Evolutionary conservation across 2,888 invertebrate species (phyloP).

Genomic region (Hyles lineata): DNA sequence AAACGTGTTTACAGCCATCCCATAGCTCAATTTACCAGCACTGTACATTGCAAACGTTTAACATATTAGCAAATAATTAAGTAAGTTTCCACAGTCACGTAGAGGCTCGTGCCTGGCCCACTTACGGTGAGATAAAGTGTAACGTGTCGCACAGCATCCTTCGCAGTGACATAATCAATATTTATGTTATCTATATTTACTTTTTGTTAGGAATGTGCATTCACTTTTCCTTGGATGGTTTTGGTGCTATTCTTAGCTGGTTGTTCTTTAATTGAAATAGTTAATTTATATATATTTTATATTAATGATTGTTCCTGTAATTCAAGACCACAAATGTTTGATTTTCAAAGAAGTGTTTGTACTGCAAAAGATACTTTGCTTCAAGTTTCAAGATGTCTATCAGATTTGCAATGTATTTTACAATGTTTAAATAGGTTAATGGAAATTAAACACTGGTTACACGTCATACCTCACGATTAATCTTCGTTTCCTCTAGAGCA

Average conservation of each 20-base stretch:
- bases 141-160: neutral
- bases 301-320: too few species aligned
- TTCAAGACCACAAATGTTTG: too few species aligned
- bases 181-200: neutral
- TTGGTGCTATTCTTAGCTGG: neutral
- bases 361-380: too few species aligned
- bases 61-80: slow-evolving; percentile 32
- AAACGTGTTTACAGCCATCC: neutral
- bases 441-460: neutral
- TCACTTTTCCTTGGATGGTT: neutral
- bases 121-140: slow-evolving; percentile 33
- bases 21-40: neutral
- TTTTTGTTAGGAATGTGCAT: neutral
- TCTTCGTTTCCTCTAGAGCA: neutral
- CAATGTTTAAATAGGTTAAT: neutral
- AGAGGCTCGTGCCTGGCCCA: slow-evolving; percentile 31
- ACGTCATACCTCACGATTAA: neutral
- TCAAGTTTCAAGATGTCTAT: too few species aligned
- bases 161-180: neutral
- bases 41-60: neutral
- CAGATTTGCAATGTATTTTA: neutral
- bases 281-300: too few species aligned
- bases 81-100: slow-evolving; percentile 33
- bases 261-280: too few species aligned
- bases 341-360: too few species aligned